These are phyloP conservation scores for Carassius auratus DNA, from an alignment of 2,113 vertebrate species.

Conservation along the genomic window DNA sequence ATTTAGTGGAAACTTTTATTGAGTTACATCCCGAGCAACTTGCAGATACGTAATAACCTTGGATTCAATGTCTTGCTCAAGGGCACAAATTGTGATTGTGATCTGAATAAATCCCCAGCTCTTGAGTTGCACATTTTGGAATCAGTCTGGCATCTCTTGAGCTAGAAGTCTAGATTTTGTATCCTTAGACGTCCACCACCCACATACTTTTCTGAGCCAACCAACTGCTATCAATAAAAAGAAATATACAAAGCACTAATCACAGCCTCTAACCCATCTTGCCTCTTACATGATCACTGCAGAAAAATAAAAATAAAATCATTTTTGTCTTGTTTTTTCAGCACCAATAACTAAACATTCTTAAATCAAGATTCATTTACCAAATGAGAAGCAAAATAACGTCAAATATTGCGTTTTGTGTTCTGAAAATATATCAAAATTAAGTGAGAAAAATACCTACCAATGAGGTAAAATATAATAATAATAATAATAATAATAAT, in stretches of 20 bases:
- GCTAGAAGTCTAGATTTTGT: background rate
- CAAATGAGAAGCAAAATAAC: background rate
- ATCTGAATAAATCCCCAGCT: background rate
- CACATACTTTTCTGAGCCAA: background rate
- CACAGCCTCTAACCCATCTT: background rate
- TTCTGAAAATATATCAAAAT: background rate
- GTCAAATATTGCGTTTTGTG: background rate
- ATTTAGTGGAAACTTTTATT: conserved; percentile 2
- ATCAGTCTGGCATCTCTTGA: background rate
- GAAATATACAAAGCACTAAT: background rate
- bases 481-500: background rate
- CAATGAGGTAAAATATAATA: background rate
- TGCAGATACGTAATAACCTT: background rate
- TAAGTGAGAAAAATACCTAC: background rate
- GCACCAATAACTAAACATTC: background rate
- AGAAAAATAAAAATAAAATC: too few species aligned
- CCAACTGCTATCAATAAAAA: background rate
- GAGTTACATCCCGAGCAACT: background rate
- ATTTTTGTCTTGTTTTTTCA: background rate
- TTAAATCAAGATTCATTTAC: background rate
- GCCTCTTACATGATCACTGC: background rate
- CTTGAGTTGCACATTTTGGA: background rate
- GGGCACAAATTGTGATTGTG: background rate
- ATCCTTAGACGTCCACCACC: background rate
- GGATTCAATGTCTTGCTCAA: background rate